Conservation (phyloP, 2,113 vertebrate genomes). For the Nyctibius bracteatus region DNA sequence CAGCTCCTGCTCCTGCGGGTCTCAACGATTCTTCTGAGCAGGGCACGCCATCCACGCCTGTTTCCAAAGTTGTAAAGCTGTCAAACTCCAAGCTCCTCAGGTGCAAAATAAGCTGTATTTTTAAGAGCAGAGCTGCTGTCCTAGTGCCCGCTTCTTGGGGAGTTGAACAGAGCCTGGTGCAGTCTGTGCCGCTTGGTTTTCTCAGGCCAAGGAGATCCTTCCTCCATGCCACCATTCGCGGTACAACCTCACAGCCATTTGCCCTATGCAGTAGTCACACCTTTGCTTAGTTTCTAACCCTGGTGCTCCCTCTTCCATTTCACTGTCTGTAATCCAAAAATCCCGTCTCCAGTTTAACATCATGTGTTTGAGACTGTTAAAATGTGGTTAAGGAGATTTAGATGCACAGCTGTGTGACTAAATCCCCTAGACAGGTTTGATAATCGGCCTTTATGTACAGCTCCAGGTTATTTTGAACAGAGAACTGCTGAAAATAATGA, state of each 20-base stretch:
- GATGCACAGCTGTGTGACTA: slow-evolving; percentile 23
- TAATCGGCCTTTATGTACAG: slow-evolving; percentile 7
- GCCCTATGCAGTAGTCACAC: not conserved
- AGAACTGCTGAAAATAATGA: slow-evolving; percentile 12
- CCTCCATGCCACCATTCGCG: not conserved
- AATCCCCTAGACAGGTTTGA: not conserved
- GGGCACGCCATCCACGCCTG: accelerated
- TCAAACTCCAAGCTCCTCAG: not conserved
- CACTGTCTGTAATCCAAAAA: not conserved
- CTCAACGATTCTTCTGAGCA: not conserved
- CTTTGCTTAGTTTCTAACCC: not conserved
- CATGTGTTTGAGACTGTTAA: not conserved
- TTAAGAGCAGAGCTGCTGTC: not conserved
- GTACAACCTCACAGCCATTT: not conserved
- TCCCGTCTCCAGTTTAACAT: not conserved
- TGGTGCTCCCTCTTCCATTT: not conserved
- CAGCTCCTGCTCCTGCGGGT: not conserved
- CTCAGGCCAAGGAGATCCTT: not conserved
- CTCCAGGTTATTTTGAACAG: slow-evolving; percentile 29
- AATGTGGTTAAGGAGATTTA: slow-evolving; percentile 3
- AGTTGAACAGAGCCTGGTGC: not conserved
- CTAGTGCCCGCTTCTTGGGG: accelerated
- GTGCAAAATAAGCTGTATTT: not conserved
- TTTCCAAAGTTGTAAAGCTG: not conserved
- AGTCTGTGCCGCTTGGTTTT: not conserved